These are phyloP conservation scores for Falco cherrug DNA, from an alignment of 2,797 vertebrate genomes.

Conservation along the genomic window DNA sequence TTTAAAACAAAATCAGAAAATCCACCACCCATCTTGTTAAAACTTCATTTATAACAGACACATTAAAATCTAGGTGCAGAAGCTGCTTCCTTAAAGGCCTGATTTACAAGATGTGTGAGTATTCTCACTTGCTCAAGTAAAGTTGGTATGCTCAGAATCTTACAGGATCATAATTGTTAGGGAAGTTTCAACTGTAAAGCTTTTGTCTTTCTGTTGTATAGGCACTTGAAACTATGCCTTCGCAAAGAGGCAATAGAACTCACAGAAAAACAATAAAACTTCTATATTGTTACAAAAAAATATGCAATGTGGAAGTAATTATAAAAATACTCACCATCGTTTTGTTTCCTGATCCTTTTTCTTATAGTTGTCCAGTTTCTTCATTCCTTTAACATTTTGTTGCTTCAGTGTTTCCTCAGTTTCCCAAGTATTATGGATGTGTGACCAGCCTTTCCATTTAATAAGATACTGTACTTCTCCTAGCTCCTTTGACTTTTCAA, in stretches of 20 bases:
- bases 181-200: not conserved
- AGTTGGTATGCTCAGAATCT: not conserved
- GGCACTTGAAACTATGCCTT: not conserved
- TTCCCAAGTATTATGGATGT: slow-evolving; percentile 98
- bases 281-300: not conserved
- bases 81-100: slow-evolving; percentile 3
- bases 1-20: slow-evolving; percentile 9
- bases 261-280: not conserved
- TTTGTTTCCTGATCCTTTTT: slow-evolving; percentile 94
- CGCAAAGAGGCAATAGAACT: not conserved
- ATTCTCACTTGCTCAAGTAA: not conserved
- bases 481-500: slow-evolving; percentile 85
- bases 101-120: slow-evolving; percentile 10
- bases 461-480: slow-evolving; percentile 94
- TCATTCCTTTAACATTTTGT: slow-evolving; percentile 97
- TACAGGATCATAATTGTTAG: not conserved
- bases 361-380: slow-evolving; percentile 97
- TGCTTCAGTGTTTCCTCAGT: slow-evolving; percentile 94
- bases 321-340: slow-evolving; percentile 83
- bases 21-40: not conserved
- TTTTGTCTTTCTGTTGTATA: slow-evolving; percentile 14
- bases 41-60: not conserved
- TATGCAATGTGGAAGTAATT: not conserved
- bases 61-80: slow-evolving; percentile 2
- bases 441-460: slow-evolving; percentile 99